Base-by-base conservation (phyloP, 2,888 invertebrate genomes). In the Steinernema hermaphroditum region DNA sequence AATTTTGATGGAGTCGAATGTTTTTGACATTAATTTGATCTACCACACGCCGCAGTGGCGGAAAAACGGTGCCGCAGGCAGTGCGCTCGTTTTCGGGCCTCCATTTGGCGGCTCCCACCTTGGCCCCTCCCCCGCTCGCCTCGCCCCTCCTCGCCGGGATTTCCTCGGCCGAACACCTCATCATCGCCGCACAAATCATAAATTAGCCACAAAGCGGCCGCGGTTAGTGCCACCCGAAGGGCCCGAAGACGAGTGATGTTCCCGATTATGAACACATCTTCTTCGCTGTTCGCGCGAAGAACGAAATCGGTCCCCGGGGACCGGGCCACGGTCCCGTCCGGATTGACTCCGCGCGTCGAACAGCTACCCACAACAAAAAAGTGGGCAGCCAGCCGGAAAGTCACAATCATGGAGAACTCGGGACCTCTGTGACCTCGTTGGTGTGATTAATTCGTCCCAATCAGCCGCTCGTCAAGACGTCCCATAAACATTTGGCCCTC, bases 191-290 rank as follows among this genome's bases (percentile, higher is more conserved):
- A 24, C 54, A 54, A 22, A 54, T 54, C 54, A 54, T 54, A 54
- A 24, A 54, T 24, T 24, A 54, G 54, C 54, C 54, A 22, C 22
- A 27, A 54, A 27, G 27, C 9, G 54, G 54, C 27, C 19, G 12
- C 12, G 12, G 49, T 27, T 54, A 54, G 6, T 22, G 54, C 54
- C 16, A 1, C 27, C 22, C 54, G 54, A 54, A 54, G 24, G 54
- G 54, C 54, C n/a, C n/a, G n/a, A n/a, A n/a, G 22, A 8, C 54
- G 22, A 24, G 54, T 54, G 54, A 54, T 54, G 54, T 54, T 27
- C 54, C 27, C 54, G 54, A 54, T 54, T 54, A 54, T 54, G 54
- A 54, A 54, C 54, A 24, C 54, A 54, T 54, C 54, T 54, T 46
- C 46, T 27, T 27, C 54, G 54, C 54, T 54, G 54, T 54, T 54